Conservation (phyloP, 2,113 vertebrate species). For the Agapornis roseicollis region DNA sequence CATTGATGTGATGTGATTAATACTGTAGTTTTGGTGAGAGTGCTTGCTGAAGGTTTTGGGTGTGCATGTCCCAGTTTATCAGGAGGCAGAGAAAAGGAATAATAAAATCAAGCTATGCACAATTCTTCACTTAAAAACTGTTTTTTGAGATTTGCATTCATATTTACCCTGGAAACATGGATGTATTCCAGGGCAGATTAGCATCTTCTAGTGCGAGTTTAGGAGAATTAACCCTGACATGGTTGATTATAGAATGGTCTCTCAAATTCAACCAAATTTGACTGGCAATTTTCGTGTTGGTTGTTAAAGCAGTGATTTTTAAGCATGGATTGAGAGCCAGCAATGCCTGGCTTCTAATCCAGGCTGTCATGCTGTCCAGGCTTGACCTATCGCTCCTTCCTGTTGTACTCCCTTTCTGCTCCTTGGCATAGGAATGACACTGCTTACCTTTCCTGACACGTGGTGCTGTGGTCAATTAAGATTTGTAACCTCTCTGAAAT, state of each 20-base stretch:
- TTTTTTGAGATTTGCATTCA: background rate
- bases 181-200: background rate
- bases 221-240: constrained; percentile 26
- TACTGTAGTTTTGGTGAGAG: background rate
- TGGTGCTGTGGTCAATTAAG: background rate
- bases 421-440: background rate
- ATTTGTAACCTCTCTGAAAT: background rate
- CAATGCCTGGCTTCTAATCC: constrained; percentile 16
- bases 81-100: background rate
- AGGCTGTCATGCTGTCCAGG: background rate
- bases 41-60: background rate
- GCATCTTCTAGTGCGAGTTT: constrained; percentile 14
- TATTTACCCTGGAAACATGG: background rate
- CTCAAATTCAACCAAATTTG: background rate
- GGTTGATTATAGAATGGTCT: background rate
- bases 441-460: constrained; percentile 18
- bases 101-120: background rate
- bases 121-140: background rate
- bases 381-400: constrained; percentile 38
- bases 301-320: background rate
- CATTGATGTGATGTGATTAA: background rate
- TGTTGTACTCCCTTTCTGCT: constrained; percentile 2
- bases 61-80: background rate
- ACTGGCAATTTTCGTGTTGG: background rate
- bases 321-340: background rate